Evolutionary conservation across 2,888 invertebrate species (phyloP).

Genomic region (Lasioglossum oenotherae): DNA sequence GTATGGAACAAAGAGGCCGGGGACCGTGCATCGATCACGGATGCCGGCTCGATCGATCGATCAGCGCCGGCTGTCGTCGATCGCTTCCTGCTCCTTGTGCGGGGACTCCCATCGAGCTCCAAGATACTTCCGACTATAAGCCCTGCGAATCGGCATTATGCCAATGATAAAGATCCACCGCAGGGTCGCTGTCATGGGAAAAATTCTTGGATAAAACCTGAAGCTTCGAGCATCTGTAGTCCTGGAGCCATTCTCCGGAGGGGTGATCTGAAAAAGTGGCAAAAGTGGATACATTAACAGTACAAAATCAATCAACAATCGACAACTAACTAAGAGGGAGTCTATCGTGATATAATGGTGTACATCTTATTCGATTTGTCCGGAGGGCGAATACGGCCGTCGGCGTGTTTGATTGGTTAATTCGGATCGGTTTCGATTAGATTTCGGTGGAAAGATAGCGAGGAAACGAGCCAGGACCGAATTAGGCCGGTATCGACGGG

Average conservation of each 20-base stretch:
- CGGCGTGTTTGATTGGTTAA: neutral
- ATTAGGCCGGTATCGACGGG: neutral
- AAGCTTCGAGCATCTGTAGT: neutral
- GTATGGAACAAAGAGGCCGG: constrained; percentile 16
- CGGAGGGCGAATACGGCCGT: neutral
- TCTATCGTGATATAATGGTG: neutral
- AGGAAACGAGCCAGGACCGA: neutral
- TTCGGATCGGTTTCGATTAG: neutral
- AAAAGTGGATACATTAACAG: neutral
- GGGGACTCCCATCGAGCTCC: neutral
- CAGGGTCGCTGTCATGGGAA: neutral
- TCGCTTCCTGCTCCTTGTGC: neutral
- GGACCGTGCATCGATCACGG: constrained; percentile 51
- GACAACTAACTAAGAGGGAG: no score
- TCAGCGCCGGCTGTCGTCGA: neutral
- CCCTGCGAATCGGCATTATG: neutral
- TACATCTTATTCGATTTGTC: neutral
- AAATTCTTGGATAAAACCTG: neutral
- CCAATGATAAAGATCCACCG: neutral
- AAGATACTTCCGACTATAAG: neutral
- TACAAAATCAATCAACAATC: neutral
- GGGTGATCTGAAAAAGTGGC: neutral
- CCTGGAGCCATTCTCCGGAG: neutral
- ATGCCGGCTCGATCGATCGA: constrained; percentile 45
- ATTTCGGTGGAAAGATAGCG: neutral